These are phyloP conservation scores for Podilymbus podiceps DNA, from an alignment of 2,113 vertebrate species.

Conservation along the genomic window DNA sequence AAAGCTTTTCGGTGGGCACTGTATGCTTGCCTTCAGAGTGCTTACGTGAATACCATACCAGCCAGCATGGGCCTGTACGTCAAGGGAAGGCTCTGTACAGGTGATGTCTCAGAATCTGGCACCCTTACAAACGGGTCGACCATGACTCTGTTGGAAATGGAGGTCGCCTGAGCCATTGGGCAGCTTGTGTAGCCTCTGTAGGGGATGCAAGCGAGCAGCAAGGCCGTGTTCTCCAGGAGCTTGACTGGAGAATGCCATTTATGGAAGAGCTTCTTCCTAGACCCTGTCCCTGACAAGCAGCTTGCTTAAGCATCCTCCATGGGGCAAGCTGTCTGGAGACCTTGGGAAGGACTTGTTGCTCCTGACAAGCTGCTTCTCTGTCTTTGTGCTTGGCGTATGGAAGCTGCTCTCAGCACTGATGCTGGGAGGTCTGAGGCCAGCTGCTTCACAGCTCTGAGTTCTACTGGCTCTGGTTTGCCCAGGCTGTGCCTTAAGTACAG, in stretches of 20 bases:
- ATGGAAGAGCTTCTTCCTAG: neutral
- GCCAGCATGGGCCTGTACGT: fast-evolving
- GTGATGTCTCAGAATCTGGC: fast-evolving
- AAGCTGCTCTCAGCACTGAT: neutral
- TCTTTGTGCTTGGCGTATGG: neutral
- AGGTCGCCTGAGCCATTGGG: neutral
- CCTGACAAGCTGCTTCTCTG: neutral
- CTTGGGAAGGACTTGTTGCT: neutral
- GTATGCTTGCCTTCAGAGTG: neutral
- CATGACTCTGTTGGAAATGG: neutral
- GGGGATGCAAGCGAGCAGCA: neutral
- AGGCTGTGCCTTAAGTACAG: neutral
- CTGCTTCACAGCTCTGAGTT: neutral
- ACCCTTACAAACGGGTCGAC: neutral
- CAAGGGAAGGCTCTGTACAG: neutral
- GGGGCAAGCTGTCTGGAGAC: neutral
- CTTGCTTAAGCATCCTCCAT: neutral
- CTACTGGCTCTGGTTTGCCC: neutral
- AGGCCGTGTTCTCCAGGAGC: neutral
- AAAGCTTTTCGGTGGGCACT: neutral
- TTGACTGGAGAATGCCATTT: fast-evolving
- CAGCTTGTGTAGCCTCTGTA: neutral
- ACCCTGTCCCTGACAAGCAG: neutral
- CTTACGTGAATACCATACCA: neutral
- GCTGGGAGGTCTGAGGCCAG: neutral